Conservation (phyloP, 2,888 invertebrate genomes). For the Leptinotarsa peninsularis region DNA sequence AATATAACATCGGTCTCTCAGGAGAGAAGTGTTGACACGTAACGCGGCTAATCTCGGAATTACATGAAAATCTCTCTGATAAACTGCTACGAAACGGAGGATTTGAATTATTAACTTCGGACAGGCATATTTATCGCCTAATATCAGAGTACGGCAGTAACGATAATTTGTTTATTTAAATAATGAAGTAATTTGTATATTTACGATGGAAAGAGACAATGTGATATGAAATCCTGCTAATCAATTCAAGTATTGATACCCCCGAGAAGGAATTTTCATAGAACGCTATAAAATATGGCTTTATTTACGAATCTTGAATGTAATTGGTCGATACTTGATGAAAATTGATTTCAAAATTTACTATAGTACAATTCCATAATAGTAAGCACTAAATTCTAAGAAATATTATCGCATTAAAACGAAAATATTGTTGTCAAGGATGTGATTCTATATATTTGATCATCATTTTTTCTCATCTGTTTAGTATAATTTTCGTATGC, state of each 20-base stretch:
- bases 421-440: no score
- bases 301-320: no score
- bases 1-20: neutral
- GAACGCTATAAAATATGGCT: no score
- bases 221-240: neutral
- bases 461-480: no score
- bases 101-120: constrained; percentile 7
- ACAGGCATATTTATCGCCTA: neutral
- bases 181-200: constrained; percentile 3
- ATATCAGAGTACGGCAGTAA: neutral
- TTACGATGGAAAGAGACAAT: neutral
- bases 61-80: neutral
- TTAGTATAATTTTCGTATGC: no score
- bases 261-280: no score
- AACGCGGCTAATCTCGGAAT: neutral
- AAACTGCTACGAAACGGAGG: neutral
- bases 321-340: no score
- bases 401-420: no score
- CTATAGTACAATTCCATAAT: no score
- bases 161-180: neutral
- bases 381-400: no score
- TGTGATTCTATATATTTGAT: no score
- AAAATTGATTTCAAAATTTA: no score
- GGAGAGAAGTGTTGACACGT: constrained; percentile 4
- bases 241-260: neutral